These are phyloP conservation scores for Tortricodes alternella DNA, from an alignment of 2,888 invertebrate genomes.

Conservation along the genomic window DNA sequence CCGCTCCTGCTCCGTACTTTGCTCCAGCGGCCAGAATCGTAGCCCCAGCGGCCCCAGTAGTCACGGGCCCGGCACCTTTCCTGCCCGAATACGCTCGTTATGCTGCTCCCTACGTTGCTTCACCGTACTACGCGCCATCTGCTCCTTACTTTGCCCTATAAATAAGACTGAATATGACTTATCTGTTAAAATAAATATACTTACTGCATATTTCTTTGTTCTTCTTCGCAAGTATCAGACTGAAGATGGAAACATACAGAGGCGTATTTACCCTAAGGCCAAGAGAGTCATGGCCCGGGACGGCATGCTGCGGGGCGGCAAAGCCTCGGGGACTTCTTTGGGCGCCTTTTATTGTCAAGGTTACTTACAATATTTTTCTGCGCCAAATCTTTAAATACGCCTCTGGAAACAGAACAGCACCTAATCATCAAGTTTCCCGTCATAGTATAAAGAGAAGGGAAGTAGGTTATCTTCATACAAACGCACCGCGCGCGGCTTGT, in stretches of 20 bases:
- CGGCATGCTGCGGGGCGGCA: too few species aligned
- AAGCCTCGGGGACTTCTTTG: too few species aligned
- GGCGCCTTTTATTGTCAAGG: too few species aligned
- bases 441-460: too few species aligned
- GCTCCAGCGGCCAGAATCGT: constrained; percentile 40
- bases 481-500: too few species aligned
- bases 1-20: constrained; percentile 45
- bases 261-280: too few species aligned
- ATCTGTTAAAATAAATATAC: constrained; percentile 37
- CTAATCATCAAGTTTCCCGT: too few species aligned
- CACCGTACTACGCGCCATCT: constrained; percentile 48
- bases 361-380: not conserved
- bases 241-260: too few species aligned
- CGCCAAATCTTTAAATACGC: not conserved
- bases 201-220: not conserved
- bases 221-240: too few species aligned
- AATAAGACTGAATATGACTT: constrained; percentile 50
- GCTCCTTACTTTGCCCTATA: constrained; percentile 59
- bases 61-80: constrained; percentile 46
- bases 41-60: constrained; percentile 42
- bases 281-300: too few species aligned
- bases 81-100: constrained; percentile 48
- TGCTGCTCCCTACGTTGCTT: constrained; percentile 47
- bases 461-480: too few species aligned
- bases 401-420: too few species aligned